Evolutionary conservation across 2,797 vertebrate species (phyloP), one percentile per base, ranked within the genome.

Genomic region (Rhinatrema bivittatum): DNA sequence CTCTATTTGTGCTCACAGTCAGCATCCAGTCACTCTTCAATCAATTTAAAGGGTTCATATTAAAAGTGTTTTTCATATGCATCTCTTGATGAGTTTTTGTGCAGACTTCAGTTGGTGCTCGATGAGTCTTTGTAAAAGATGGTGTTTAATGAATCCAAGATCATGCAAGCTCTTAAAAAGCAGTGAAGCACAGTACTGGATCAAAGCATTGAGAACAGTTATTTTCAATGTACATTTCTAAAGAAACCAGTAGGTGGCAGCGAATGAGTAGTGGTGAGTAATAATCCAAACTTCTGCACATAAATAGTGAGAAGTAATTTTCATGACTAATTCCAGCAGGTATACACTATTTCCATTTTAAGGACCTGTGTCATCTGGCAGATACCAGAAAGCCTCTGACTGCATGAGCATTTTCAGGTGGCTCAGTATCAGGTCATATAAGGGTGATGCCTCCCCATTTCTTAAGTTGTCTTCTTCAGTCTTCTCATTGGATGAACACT

Each of bases 231-330:
- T 58, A 5, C 23, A 16, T 7, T 19, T 16, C 10, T 33, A 40
- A 28, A 20, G 40, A 10, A 19, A 37, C 62, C 73, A 70, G 53
- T 32, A 70, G 70, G 50, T 67, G 68, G 59, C 62, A 39, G 39
- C 21, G n/a, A 62, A 30, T 42, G 64, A 67, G 42, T 52, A 62
- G 43, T 24, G 50, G 39, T 2, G 20, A 38, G 57, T 48, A 9
- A 15, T 16, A 1, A 1, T 3, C 35, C 17, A 1, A 5, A 31
- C 14, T 16, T 3, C 2, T 4, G 3, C 8, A 3, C 12, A n/a
- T n/a, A n/a, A n/a, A n/a, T n/a, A 47, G 22, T 11, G 25, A 53
- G 46, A 31, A 48, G 10, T 14, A 15, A 39, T 46, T 42, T 33
- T 7, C 10, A 42, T 28, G 0, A 1, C 30, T 3, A 6, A 40